Percentiles rank a stretch among this genome's conserved stretches.
These are phyloP conservation scores for Portunus trituberculatus DNA, from an alignment of 1,140 invertebrate species.

Conservation along the genomic window DNA sequence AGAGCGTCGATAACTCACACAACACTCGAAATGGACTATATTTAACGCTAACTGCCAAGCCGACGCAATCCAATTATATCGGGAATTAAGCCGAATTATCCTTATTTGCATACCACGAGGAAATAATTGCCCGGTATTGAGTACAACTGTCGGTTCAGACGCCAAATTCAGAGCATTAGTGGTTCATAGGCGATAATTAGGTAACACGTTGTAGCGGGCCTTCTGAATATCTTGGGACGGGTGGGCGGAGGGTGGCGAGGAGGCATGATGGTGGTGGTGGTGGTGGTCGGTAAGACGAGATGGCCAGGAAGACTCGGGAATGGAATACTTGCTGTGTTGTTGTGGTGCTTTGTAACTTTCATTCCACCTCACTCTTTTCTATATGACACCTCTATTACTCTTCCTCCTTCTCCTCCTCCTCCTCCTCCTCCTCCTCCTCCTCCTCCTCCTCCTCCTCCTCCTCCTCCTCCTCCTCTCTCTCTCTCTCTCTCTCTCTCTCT, in stretches of 20 bases:
- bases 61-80: constrained; percentile 21
- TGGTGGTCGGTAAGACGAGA: neutral
- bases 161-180: constrained; percentile 13
- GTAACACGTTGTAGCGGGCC: neutral
- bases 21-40: constrained; percentile 22
- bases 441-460: neutral
- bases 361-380: neutral
- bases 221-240: neutral
- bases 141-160: constrained; percentile 11
- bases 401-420: neutral
- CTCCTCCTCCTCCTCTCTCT: neutral
- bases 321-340: neutral
- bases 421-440: neutral
- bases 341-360: neutral
- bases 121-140: constrained; percentile 5
- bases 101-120: constrained; percentile 11
- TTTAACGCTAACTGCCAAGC: constrained; percentile 21
- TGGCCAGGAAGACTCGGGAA: too few relatives aligned
- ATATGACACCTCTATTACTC: neutral
- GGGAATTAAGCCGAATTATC: constrained; percentile 22
- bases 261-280: neutral
- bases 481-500: neutral
- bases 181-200: neutral
- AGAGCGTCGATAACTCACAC: neutral
- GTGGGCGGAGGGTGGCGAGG: neutral